phyloP scores from a whole-genome alignment of 2,797 vertebrate genomes.

The Halcyon smyrnensis region DNA sequence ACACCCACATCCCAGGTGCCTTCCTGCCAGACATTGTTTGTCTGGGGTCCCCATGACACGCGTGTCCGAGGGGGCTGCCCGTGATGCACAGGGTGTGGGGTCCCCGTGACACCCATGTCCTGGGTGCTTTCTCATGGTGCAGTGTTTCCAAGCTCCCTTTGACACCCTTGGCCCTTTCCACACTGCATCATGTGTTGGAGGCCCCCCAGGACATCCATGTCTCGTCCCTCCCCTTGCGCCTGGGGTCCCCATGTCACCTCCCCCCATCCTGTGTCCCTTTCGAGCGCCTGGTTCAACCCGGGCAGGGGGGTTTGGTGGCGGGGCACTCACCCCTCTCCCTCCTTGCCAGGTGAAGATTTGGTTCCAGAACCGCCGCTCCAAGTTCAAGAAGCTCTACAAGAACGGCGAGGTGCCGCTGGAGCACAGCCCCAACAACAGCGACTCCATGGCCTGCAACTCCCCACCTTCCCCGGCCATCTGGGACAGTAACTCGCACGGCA shows the following conservation, averaged over 20 bases:
- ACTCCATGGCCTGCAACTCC: slow-evolving; percentile 98
- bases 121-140: fast-evolving
- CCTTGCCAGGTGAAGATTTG: slow-evolving; percentile 93
- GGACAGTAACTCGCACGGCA: slow-evolving; percentile 88
- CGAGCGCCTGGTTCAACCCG: fast-evolving
- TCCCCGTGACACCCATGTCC: not conserved
- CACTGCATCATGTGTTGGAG: fast-evolving
- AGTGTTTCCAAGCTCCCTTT: fast-evolving
- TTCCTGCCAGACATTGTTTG: fast-evolving
- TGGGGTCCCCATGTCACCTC: fast-evolving
- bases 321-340: not conserved
- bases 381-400: slow-evolving; percentile 99
- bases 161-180: not conserved
- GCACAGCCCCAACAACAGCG: slow-evolving; percentile 97
- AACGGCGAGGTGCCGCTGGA: slow-evolving; percentile 95
- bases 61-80: fast-evolving
- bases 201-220: fast-evolving
- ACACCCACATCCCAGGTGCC: not conserved
- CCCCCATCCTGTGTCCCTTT: fast-evolving
- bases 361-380: slow-evolving; percentile 98
- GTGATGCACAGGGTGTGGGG: fast-evolving
- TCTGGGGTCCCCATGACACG: not conserved
- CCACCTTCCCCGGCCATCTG: slow-evolving; percentile 92
- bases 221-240: fast-evolving
- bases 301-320: fast-evolving